A percentile compares a stretch with the other conserved stretches of the same genome.
Evolutionary conservation across 1,140 invertebrate genomes (phyloP).

Genomic region (Latrodectus geometricus): DNA sequence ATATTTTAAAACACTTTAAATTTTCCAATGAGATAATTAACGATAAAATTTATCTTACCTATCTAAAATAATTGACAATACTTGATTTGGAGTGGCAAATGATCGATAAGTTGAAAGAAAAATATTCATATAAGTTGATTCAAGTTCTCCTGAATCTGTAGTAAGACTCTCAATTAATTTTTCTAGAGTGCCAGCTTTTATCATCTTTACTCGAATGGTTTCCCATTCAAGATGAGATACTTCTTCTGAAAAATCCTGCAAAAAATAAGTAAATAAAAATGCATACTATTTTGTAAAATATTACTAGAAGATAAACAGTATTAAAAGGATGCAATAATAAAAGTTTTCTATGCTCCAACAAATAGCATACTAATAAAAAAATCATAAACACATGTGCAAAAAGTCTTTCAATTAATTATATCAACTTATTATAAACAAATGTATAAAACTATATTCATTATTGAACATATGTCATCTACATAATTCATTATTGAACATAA

Average conservation of each 20-base stretch:
- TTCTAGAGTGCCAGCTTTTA: conserved; percentile 96
- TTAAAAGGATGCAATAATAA: too few relatives aligned
- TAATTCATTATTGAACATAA: too few relatives aligned
- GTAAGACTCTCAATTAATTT: conserved; percentile 91
- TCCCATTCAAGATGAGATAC: conserved; percentile 99
- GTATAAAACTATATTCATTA: too few relatives aligned
- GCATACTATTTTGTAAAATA: conserved; percentile 25
- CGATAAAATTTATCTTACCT: conserved; percentile 71
- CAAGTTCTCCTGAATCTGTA: conserved; percentile 93
- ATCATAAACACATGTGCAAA: too few relatives aligned
- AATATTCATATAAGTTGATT: conserved; percentile 97
- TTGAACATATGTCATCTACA: too few relatives aligned
- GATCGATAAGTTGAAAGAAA: conserved; percentile 95
- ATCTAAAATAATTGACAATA: conserved; percentile 83
- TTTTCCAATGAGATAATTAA: not conserved
- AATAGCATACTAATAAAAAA: too few relatives aligned
- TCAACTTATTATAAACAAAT: too few relatives aligned
- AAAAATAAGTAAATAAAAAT: conserved; percentile 16
- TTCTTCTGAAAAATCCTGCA: conserved; percentile 72
- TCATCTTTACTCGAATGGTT: conserved; percentile 93
- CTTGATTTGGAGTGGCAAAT: conserved; percentile 83
- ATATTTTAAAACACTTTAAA: not conserved
- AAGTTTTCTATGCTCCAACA: too few relatives aligned
- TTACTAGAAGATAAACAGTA: not conserved
- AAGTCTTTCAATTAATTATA: too few relatives aligned